Evolutionary conservation across 2,797 vertebrate genomes (phyloP).

Genomic region (Poecilia picta): DNA sequence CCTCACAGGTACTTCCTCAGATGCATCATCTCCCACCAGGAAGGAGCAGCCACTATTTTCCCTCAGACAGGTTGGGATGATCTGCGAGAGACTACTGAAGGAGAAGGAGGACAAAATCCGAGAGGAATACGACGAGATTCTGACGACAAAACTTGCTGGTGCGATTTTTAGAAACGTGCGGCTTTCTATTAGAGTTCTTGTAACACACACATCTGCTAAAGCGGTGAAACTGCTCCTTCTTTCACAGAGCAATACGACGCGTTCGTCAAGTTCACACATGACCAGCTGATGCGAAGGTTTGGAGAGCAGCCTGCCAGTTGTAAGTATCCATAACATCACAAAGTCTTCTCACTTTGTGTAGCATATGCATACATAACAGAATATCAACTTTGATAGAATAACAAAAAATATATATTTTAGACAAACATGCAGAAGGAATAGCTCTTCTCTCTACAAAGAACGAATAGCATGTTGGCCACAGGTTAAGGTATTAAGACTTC

Average conservation of each 20-base stretch:
- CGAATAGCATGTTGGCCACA: background rate
- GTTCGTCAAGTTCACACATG: slow-evolving; percentile 99
- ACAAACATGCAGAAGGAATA: background rate
- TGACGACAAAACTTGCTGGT: slow-evolving; percentile 97
- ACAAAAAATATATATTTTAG: background rate
- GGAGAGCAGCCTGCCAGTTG: slow-evolving; percentile 99
- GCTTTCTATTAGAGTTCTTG: too few species aligned
- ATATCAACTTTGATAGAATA: background rate
- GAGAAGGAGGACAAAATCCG: slow-evolving; percentile 96
- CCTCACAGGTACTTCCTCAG: slow-evolving; percentile 79
- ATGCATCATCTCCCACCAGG: slow-evolving; percentile 88
- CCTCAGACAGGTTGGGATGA: slow-evolving; percentile 95
- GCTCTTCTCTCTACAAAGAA: background rate
- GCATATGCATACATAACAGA: background rate
- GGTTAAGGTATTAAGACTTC: background rate
- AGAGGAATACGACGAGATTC: slow-evolving; percentile 96
- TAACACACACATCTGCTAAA: background rate
- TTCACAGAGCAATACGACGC: slow-evolving; percentile 95
- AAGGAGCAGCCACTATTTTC: slow-evolving; percentile 97
- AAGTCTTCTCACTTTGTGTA: background rate
- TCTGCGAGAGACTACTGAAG: slow-evolving; percentile 96
- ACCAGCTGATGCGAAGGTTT: slow-evolving; percentile 98
- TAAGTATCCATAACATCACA: slow-evolving; percentile 80
- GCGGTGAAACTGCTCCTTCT: background rate
- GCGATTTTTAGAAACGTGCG: slow-evolving; percentile 1